A percentile compares a stretch with the other conserved stretches of the same genome.
Evolutionary conservation across 1,140 invertebrate genomes (phyloP).

Genomic region (Holotrichia oblita): DNA sequence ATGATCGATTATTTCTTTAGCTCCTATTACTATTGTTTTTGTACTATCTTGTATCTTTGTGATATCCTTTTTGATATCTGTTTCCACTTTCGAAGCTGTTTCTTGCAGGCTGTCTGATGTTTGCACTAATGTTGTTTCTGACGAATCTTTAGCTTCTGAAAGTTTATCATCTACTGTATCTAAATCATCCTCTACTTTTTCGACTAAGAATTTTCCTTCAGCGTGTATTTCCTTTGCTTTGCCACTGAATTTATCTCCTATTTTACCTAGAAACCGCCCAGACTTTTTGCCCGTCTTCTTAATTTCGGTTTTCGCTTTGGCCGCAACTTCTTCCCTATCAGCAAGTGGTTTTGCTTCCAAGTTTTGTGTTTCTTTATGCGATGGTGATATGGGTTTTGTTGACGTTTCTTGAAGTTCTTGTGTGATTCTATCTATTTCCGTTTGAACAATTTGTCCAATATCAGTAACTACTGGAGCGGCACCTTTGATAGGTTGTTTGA

Average conservation of each 20-base stretch:
- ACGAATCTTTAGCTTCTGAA: constrained; percentile 42
- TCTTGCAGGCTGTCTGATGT: background rate
- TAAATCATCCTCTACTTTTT: constrained; percentile 46
- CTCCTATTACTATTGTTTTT: background rate
- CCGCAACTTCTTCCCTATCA: background rate
- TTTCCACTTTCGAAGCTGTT: background rate
- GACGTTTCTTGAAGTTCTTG: constrained; percentile 16
- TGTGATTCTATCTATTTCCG: constrained; percentile 2
- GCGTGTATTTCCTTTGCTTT: constrained; percentile 24
- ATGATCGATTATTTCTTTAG: background rate
- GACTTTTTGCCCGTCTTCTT: constrained; percentile 31
- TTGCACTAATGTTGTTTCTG: constrained; percentile 36
- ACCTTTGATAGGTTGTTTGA: background rate
- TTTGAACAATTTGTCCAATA: constrained; percentile 21
- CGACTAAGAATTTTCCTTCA: background rate
- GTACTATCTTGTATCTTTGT: background rate
- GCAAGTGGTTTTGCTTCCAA: background rate
- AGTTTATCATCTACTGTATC: constrained; percentile 31
- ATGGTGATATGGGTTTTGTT: background rate
- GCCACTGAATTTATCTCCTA: constrained; percentile 13
- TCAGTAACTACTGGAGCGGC: background rate
- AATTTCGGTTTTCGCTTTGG: background rate
- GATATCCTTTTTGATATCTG: background rate
- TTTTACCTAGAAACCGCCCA: constrained; percentile 28
- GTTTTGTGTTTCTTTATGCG: background rate